Conservation (phyloP, 2,888 invertebrate species). For the Tiliacea citrago region DNA sequence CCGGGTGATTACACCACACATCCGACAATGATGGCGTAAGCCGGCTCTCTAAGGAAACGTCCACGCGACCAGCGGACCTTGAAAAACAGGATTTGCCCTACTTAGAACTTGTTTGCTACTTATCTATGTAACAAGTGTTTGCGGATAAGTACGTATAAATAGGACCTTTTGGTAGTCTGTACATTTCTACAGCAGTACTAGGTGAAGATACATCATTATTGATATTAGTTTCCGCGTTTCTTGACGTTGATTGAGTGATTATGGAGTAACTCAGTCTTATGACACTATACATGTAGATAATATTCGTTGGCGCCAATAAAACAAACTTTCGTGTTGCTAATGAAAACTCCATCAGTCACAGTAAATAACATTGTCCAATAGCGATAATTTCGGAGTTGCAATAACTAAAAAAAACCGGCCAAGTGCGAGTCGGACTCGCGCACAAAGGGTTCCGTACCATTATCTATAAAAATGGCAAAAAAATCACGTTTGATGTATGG, state of each 20-base stretch:
- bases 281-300: background rate
- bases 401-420: background rate
- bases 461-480: no score
- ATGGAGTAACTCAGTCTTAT: constrained; percentile 12
- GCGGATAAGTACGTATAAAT: constrained; percentile 37
- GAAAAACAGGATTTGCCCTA: constrained; percentile 57
- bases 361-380: background rate
- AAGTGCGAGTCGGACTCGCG: no score
- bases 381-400: background rate
- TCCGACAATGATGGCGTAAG: constrained; percentile 38
- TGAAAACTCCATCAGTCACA: background rate
- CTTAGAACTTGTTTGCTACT: constrained; percentile 58
- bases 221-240: constrained; percentile 10
- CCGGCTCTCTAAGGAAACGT: constrained; percentile 33
- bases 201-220: constrained; percentile 36
- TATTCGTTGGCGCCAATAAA: background rate
- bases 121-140: constrained; percentile 47
- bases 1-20: constrained; percentile 41
- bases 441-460: no score
- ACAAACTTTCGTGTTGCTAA: background rate
- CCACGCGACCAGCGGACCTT: constrained; percentile 34
- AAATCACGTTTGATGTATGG: no score
- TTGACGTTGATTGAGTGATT: constrained; percentile 48
- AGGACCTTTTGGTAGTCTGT: constrained; percentile 11
- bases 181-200: constrained; percentile 3